A percentile compares a stretch with the other conserved stretches of the same genome.
phyloP scores from a whole-genome alignment of 2,888 invertebrate species.

The Microchrysa polita region DNA sequence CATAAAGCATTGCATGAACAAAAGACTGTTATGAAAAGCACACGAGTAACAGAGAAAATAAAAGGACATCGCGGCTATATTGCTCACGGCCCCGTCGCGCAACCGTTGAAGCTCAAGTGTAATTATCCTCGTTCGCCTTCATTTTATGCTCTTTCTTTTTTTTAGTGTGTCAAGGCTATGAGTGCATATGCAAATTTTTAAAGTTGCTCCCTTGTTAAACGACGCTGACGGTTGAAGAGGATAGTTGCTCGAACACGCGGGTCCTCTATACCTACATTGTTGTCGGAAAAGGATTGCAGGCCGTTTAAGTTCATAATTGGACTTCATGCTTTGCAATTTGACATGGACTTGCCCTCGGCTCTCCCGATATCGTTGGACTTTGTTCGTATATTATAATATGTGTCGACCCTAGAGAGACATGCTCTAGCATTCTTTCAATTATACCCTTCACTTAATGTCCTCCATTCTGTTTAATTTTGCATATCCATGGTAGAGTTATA shows the following conservation, averaged over 20 bases:
- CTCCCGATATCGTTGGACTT: not conserved
- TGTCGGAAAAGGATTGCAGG: slow-evolving; percentile 8
- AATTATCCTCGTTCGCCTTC: slow-evolving; percentile 12
- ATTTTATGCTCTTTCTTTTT: too few species aligned
- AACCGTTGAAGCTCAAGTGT: not conserved
- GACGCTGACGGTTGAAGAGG: slow-evolving; percentile 3
- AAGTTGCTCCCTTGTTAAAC: slow-evolving; percentile 11
- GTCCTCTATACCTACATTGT: not conserved
- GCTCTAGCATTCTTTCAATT: slow-evolving; percentile 26
- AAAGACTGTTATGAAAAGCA: too few species aligned
- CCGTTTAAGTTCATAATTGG: slow-evolving; percentile 16
- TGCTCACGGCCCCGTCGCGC: too few species aligned
- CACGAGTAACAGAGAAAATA: too few species aligned
- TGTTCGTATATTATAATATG: not conserved
- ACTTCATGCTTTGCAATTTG: not conserved
- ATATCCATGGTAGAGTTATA: not conserved
- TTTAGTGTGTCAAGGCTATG: slow-evolving; percentile 28
- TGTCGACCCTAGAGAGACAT: too few species aligned
- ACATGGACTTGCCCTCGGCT: not conserved
- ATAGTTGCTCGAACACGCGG: slow-evolving; percentile 13
- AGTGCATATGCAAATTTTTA: slow-evolving; percentile 28
- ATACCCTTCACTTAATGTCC: slow-evolving; percentile 34
- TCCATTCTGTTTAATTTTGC: slow-evolving; percentile 34
- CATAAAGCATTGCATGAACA: too few species aligned
- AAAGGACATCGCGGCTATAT: too few species aligned